Base-by-base conservation (phyloP, 2,888 invertebrate genomes). In the Norana najaformis region DNA sequence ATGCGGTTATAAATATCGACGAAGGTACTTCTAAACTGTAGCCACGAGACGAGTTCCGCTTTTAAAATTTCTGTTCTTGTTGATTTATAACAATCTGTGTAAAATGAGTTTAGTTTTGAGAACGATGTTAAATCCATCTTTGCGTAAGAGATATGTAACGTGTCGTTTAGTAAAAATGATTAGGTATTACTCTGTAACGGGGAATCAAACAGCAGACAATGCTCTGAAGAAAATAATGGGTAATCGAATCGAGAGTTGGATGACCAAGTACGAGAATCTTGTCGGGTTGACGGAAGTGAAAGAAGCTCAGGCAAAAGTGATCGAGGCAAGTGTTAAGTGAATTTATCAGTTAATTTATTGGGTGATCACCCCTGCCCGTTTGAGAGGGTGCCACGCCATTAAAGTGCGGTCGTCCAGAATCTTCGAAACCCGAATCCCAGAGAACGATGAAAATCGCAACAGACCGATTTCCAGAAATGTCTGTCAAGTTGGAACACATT, bases 241-340 rank as follows among this genome's bases (percentile, higher is more conserved):
- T n/a, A 91, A 91, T 35, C 89, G 88, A 41, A 91, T 92, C 41
- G 90, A 90, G n/a, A 53, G 88, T 16, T 92, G 92, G 92, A 83
- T 95, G 92, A 92, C 93, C 89, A 92, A 93, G 95, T 97, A 97
- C 95, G 97, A 97, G 93, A 96, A 96, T 93, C 95, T 97, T 90
- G 96, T 97, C 14, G 97, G 97, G 3, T 96, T 97, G 89, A 96
- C 96, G 92, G 97, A 97, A 94, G 97, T 97, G 11, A 96, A 96
- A 95, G 95, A 96, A 47, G 96, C 97, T 53, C 97, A 97, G 93
- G 96, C 96, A 92, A 96, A 96, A 89, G 97, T 97, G 1, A 96
- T 97, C 2, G 96, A 96, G 93, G 96, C 97, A 47, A 90, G 91
- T 89, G 20, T 41, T 34, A n/a, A n/a, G n/a, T 85, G 35, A 35